Percentiles rank a stretch among this genome's conserved stretches.
Conservation (phyloP, 2,113 vertebrate species). For the Tychaedon coryphoeus region DNA sequence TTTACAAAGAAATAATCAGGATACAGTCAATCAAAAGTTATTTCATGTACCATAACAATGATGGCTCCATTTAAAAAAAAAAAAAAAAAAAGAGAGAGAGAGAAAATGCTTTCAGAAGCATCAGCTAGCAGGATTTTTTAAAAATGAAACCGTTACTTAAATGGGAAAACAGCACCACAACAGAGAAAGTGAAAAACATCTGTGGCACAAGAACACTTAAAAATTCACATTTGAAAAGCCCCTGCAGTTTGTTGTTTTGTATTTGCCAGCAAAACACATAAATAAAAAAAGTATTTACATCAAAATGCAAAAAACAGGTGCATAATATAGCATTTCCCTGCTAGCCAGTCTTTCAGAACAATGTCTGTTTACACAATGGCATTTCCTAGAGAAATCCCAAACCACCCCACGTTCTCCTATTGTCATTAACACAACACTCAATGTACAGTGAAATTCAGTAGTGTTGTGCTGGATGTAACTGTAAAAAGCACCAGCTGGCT, state of each 20-base stretch:
- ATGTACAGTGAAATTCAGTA: constrained; percentile 62
- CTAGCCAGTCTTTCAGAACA: constrained; percentile 27
- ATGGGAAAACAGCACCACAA: not conserved
- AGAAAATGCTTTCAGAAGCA: not conserved
- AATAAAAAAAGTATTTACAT: not conserved
- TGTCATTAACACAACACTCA: constrained; percentile 63
- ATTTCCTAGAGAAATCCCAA: constrained; percentile 60
- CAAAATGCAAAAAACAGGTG: constrained; percentile 47
- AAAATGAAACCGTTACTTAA: not conserved
- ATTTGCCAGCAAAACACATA: not conserved
- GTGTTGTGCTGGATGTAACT: constrained; percentile 63
- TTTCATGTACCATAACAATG: not conserved
- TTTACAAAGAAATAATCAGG: not conserved
- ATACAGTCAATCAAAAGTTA: not conserved
- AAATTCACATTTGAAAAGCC: not conserved
- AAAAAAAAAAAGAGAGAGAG: not conserved
- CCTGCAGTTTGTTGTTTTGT: not conserved
- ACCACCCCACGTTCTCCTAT: constrained; percentile 14
- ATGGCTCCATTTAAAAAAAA: not conserved
- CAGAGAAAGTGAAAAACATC: not conserved
- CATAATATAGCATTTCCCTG: constrained; percentile 17
- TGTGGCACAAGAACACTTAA: not conserved
- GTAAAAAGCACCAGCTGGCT: constrained; percentile 78
- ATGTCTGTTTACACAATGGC: constrained; percentile 32
- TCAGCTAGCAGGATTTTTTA: not conserved